Base-by-base conservation (phyloP, 2,888 invertebrate genomes). In the Eupithecia tripunctaria region DNA sequence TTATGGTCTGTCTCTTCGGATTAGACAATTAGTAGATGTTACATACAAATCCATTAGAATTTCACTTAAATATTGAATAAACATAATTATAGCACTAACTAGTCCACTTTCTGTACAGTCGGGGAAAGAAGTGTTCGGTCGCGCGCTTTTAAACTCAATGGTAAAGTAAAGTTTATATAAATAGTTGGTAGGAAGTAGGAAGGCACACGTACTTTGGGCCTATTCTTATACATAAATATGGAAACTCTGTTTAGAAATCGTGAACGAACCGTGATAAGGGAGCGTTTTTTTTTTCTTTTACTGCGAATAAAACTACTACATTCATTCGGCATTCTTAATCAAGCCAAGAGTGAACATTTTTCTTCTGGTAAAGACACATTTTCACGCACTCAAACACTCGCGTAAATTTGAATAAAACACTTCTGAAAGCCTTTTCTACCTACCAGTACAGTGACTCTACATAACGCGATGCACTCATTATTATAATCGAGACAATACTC, bases 401-500 rank as follows among this genome's bases (percentile, higher is more conserved):
- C 27, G 18, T 5, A n/a, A 47, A 59, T 59, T 15, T 27, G 27
- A 15, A 27, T 14, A 6, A 27, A 27, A 29, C 0, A 7, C 7
- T 60, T 3, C 27, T 29, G 32, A 64, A 38, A 64, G 64, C n/a
- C 41, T 67, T 70, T 25, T 74, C n/a, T 51, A 32, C n/a, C 27
- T n/a, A 70, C 64, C 81, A 84, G 85, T 84, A 85, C 81, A 86
- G 84, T 86, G 85, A 86, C 81, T 85, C 79, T 82, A 84, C 86
- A 87, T 89, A 88, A 88, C 86, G 86, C 85, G 81, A 81, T 82
- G 81, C 86, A 88, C 87, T 89, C 85, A 89, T 89, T 88, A 88
- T 84, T 85, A 81, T 88, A 90, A 89, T 88, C 86, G 88, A 92
- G 87, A 92, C 92, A 93, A 93, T 91, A 90, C 85, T 85, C 86